These are phyloP conservation scores for Danio choprae DNA, from an alignment of 2,797 vertebrate species.

Conservation along the genomic window DNA sequence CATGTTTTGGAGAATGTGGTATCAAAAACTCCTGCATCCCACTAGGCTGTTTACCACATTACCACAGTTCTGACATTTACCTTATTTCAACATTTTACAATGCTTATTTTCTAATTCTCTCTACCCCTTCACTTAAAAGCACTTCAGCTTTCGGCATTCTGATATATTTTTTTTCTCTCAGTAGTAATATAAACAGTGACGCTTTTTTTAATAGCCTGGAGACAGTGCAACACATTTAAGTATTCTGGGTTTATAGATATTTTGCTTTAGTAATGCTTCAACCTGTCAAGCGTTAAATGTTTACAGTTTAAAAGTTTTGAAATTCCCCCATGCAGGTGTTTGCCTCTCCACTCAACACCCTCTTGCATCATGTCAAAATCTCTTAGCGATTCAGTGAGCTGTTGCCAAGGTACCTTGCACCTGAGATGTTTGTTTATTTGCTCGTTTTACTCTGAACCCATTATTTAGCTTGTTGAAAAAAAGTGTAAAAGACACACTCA, in stretches of 20 bases:
- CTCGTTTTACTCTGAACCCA: slow-evolving; percentile 25
- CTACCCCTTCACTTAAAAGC: background rate
- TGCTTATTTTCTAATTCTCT: background rate
- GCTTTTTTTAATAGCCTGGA: slow-evolving; percentile 17
- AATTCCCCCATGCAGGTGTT: slow-evolving; percentile 30
- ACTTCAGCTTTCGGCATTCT: background rate
- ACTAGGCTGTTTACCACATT: background rate
- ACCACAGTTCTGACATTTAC: background rate
- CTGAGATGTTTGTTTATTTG: slow-evolving; percentile 39
- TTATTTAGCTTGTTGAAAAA: slow-evolving; percentile 37
- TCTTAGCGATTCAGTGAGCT: slow-evolving; percentile 35
- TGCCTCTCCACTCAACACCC: background rate
- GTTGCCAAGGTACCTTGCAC: slow-evolving; percentile 30
- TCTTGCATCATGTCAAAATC: slow-evolving; percentile 31
- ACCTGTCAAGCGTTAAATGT: slow-evolving; percentile 30
- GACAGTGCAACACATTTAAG: background rate
- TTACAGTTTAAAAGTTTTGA: slow-evolving; percentile 27
- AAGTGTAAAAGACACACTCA: slow-evolving; percentile 1
- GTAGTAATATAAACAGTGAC: slow-evolving; percentile 1
- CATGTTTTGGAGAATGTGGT: background rate
- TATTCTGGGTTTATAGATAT: slow-evolving; percentile 17
- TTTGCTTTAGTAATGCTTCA: slow-evolving; percentile 23
- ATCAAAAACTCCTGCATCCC: background rate
- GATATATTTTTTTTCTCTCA: background rate
- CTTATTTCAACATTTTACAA: background rate